Base-by-base conservation (phyloP, 2,888 invertebrate species). In the Agrochola lota region DNA sequence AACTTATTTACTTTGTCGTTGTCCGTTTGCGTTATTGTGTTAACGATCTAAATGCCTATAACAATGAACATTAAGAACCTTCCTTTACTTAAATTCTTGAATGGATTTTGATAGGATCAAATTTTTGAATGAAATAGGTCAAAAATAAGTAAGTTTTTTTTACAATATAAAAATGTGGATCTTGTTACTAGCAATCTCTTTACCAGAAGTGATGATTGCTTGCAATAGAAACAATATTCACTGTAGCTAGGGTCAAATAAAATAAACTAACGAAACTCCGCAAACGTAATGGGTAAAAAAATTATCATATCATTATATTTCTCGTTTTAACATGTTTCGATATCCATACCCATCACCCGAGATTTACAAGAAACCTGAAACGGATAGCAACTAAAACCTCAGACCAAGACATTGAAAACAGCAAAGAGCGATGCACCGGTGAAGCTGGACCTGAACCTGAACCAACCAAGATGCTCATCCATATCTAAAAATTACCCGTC, bases 1-100 rank as follows among this genome's bases (percentile, higher is more conserved):
- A 43, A 81, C n/a, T 64, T 74, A 74, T 74, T 74, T 63, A 63
- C 46, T 57, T 30, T 49, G 46, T 46, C 46, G 63, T 71, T 63
- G 9, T 20, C 40, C 26, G 40, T 72, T 63, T 49, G 49, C 11
- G 15, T 52, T 52, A n/a, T 15, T 26, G 12, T 55, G 77, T 80
- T n/a, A 71, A 57, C 35, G 8, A 62, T 46, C 12, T 46, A 55
- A 80, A 55, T 26, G 35, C 26, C n/a, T 55, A 9, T 35, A 46
- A 40, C 55, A 59, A 64, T 64, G 30, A 66, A 77, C 8, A 66
- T 20, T 63, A 46, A 5, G 52, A 52, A 30, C n/a, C n/a, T 52
- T 77, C 43, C 30, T n/a, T 52, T 40, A 17, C 30, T 12, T 17
- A 17, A 46, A 35, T 20, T 5, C 17, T 40, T 17, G 26, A 75